Evolutionary conservation across 2,797 vertebrate genomes (phyloP).

Genomic region (Megalops cyprinoides): DNA sequence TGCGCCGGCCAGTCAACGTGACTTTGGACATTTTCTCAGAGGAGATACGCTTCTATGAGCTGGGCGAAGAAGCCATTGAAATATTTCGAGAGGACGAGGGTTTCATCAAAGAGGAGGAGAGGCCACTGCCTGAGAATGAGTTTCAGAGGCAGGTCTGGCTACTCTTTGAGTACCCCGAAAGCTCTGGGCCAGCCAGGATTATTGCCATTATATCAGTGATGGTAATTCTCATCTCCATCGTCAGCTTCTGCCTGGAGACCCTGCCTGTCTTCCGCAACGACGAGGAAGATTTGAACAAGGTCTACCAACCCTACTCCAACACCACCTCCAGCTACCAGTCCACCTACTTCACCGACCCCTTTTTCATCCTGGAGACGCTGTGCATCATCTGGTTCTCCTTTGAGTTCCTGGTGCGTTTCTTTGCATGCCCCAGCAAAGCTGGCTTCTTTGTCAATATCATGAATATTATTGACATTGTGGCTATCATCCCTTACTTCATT

Average conservation of each 20-base stretch:
- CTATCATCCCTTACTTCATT: conserved; percentile 98
- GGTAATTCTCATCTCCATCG: conserved; percentile 89
- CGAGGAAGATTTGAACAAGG: conserved; percentile 75
- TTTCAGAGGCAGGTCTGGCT: conserved; percentile 90
- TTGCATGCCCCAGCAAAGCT: conserved; percentile 97
- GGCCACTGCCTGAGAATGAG: conserved; percentile 84
- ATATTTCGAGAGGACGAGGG: conserved; percentile 90
- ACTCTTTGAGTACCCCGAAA: conserved; percentile 87
- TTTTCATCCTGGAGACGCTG: conserved; percentile 98
- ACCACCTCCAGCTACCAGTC: conserved; percentile 76
- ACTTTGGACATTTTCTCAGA: conserved; percentile 88
- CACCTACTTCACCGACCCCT: conserved; percentile 93
- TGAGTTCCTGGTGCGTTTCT: conserved; percentile 95
- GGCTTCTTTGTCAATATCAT: conserved; percentile 99
- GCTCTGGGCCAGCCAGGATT: conserved; percentile 86
- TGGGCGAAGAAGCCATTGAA: conserved; percentile 88
- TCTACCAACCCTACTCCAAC: conserved; percentile 72
- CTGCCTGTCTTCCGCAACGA: conserved; percentile 85
- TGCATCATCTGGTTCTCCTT: conserved; percentile 99
- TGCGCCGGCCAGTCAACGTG: conserved; percentile 83
- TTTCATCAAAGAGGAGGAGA: conserved; percentile 88
- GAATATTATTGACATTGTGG: conserved; percentile 99
- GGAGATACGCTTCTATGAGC: conserved; percentile 87
- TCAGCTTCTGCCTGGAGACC: conserved; percentile 88
- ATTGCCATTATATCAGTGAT: conserved; percentile 89